Evolutionary conservation across 2,797 vertebrate genomes (phyloP).

Genomic region (Artibeus lituratus): DNA sequence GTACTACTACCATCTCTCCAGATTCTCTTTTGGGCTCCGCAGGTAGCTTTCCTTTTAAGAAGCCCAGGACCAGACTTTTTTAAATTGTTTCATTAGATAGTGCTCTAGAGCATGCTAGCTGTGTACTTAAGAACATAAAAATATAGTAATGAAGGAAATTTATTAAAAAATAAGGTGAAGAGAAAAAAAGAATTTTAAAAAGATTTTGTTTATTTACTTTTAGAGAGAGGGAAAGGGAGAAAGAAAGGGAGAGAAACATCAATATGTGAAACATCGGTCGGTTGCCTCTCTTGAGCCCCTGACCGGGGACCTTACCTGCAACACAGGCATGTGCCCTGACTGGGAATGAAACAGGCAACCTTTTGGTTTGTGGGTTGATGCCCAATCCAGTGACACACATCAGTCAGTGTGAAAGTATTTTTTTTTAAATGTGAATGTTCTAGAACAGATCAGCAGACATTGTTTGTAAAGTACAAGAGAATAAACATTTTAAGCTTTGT

Average conservation of each 20-base stretch:
- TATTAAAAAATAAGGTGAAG: not conserved
- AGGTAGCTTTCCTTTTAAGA: not conserved
- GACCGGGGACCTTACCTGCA: not conserved
- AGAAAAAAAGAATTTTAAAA: not conserved
- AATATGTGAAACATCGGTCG: no score
- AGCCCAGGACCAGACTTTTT: not conserved
- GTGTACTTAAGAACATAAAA: not conserved
- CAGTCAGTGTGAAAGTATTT: not conserved
- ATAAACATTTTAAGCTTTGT: no score
- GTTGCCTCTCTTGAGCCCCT: not conserved
- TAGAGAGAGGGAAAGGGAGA: not conserved
- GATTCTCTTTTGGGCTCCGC: not conserved
- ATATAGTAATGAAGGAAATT: not conserved
- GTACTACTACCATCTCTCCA: not conserved
- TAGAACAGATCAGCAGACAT: no score
- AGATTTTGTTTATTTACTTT: not conserved
- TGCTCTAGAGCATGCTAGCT: not conserved
- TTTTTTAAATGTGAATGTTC: not conserved
- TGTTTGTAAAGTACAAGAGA: no score
- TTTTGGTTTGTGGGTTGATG: no score
- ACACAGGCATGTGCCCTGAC: not conserved
- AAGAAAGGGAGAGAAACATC: no score
- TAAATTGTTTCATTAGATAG: not conserved
- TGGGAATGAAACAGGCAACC: not conserved
- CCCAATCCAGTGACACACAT: not conserved